phyloP scores from a whole-genome alignment of 2,797 vertebrate genomes.

The Rhinatrema bivittatum region DNA sequence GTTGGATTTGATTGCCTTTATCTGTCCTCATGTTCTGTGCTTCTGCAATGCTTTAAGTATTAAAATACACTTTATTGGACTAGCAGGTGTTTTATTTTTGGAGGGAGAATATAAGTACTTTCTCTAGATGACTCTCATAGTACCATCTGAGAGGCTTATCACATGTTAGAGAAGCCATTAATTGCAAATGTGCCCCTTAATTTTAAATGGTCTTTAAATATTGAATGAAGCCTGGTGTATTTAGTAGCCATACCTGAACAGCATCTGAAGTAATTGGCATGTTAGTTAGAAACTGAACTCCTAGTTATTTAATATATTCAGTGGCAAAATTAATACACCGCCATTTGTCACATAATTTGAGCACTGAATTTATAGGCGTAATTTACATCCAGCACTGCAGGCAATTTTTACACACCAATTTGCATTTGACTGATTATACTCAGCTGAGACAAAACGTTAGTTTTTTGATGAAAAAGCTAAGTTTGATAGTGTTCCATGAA shows the following conservation, averaged over 20 bases:
- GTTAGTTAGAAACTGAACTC: constrained; percentile 33
- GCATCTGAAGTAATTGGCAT: constrained; percentile 27
- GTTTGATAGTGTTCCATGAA: background rate
- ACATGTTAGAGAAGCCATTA: constrained; percentile 8
- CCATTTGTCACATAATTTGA: constrained; percentile 34
- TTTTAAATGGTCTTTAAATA: constrained; percentile 32
- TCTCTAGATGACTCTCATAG: too few species aligned
- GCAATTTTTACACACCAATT: constrained; percentile 23
- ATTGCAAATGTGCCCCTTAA: constrained; percentile 10
- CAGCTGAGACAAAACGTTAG: constrained; percentile 6
- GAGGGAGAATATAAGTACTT: background rate
- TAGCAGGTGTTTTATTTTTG: background rate
- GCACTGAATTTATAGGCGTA: constrained; percentile 20
- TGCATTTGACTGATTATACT: constrained; percentile 26
- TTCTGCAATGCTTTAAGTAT: too few species aligned
- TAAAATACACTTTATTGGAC: too few species aligned
- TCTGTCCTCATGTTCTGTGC: too few species aligned
- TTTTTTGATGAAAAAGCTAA: background rate
- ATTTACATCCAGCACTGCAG: constrained; percentile 25
- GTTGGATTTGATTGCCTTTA: too few species aligned
- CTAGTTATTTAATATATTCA: constrained; percentile 25
- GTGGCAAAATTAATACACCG: constrained; percentile 29
- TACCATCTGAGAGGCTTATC: too few species aligned
- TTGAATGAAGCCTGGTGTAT: constrained; percentile 18
- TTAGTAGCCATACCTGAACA: constrained; percentile 21